These are phyloP conservation scores for Patella vulgata DNA, from an alignment of 1,140 invertebrate genomes.

Conservation along the genomic window DNA sequence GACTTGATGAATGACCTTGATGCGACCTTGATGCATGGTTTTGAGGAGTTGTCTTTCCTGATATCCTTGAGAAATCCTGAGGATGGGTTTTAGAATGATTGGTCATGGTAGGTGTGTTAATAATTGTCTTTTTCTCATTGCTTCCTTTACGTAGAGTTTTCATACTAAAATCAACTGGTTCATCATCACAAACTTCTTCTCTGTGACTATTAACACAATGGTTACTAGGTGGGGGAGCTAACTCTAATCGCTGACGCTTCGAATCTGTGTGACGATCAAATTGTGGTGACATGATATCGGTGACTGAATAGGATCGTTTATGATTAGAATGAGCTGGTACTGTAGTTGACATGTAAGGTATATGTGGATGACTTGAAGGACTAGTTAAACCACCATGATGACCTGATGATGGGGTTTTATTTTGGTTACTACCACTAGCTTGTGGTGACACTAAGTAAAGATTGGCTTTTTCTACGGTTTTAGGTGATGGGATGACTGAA, in stretches of 20 bases:
- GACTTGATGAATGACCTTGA: not conserved
- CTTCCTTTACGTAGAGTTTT: conserved; percentile 30
- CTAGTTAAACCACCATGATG: not conserved
- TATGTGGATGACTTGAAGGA: conserved; percentile 10
- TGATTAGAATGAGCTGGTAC: not conserved
- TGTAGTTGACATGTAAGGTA: conserved; percentile 3
- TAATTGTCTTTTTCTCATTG: not conserved
- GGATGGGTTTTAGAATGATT: not conserved
- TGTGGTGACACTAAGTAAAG: not conserved
- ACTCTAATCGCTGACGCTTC: conserved; percentile 22
- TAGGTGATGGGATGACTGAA: not conserved
- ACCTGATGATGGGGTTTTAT: not conserved
- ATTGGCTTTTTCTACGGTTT: not conserved
- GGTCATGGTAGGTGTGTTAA: not conserved
- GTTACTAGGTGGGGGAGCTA: not conserved
- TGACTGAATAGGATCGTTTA: conserved; percentile 19
- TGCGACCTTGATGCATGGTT: not conserved
- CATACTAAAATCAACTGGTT: conserved; percentile 39
- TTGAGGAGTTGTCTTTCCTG: not conserved
- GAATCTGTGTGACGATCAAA: conserved; percentile 31
- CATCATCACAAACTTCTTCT: too few species aligned
- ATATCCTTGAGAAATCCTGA: not conserved
- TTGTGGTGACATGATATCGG: not conserved
- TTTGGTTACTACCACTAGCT: too few species aligned
- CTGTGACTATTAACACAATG: conserved; percentile 3